These are phyloP conservation scores for Onychomys torridus DNA, from an alignment of 2,797 vertebrate genomes.

Conservation along the genomic window DNA sequence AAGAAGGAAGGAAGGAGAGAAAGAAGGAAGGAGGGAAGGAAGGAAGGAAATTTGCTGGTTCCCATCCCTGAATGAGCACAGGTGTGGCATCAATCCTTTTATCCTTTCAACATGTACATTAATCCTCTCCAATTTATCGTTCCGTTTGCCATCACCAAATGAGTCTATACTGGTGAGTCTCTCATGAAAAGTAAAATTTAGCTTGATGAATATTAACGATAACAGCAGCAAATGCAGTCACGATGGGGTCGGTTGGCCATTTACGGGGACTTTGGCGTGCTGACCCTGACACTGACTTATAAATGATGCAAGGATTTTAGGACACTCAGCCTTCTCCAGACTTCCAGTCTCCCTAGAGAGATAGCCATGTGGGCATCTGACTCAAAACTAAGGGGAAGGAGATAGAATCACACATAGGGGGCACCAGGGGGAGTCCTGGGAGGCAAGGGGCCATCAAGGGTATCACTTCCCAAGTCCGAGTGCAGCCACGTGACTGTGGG, in stretches of 20 bases:
- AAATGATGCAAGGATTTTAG: not conserved
- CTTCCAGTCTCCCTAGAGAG: not conserved
- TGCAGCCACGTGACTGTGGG: rapidly evolving
- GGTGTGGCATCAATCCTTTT: not conserved
- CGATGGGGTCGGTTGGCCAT: not conserved
- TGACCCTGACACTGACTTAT: not conserved
- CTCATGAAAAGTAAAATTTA: not conserved
- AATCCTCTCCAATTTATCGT: not conserved
- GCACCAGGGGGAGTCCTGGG: not conserved
- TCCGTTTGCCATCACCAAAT: not conserved
- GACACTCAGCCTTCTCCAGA: not conserved
- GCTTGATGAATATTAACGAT: not conserved
- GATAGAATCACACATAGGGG: rapidly evolving
- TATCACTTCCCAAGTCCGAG: not conserved
- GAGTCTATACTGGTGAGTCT: not conserved
- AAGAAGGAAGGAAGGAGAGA: too few species aligned
- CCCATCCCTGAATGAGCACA: not conserved
- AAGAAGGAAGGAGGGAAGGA: too few species aligned
- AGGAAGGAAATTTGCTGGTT: not conserved
- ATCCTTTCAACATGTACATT: not conserved
- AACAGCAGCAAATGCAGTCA: not conserved
- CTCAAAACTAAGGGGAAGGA: not conserved
- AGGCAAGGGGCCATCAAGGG: rapidly evolving
- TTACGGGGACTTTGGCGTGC: not conserved
- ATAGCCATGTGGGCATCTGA: rapidly evolving